A percentile compares a stretch with the other conserved stretches of the same genome.
Evolutionary conservation across 2,888 invertebrate genomes (phyloP).

Genomic region (Cybosia mesomella): DNA sequence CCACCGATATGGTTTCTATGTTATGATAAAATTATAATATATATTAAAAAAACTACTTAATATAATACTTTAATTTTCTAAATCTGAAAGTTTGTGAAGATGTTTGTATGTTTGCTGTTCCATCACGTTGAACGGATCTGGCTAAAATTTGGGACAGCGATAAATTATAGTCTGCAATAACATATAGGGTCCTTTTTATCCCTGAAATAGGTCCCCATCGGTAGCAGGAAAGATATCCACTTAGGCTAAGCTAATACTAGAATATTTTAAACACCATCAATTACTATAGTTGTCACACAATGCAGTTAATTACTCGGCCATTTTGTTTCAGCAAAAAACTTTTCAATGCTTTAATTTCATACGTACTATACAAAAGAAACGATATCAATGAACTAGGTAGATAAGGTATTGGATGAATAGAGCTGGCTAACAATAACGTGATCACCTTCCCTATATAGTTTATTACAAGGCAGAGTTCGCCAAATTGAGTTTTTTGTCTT

Average conservation of each 20-base stretch:
- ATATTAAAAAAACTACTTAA: too few species aligned
- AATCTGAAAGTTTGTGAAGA: too few species aligned
- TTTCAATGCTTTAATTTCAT: conserved; percentile 35
- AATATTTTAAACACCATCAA: neutral
- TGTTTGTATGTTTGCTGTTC: too few species aligned
- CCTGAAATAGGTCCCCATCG: too few species aligned
- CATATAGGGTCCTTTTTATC: too few species aligned
- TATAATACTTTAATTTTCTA: too few species aligned
- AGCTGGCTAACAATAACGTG: conserved; percentile 52
- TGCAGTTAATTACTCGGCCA: neutral
- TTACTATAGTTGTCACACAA: neutral
- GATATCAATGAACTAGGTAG: conserved; percentile 35
- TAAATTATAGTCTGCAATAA: too few species aligned
- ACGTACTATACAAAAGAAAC: conserved; percentile 33
- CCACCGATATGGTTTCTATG: too few species aligned
- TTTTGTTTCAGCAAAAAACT: conserved; percentile 18
- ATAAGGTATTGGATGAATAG: conserved; percentile 38
- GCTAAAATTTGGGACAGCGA: too few species aligned
- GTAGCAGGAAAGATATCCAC: too few species aligned
- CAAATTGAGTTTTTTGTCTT: conserved; percentile 57
- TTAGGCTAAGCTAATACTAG: neutral
- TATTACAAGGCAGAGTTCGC: conserved; percentile 59
- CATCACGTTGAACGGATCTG: too few species aligned
- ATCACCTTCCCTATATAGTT: conserved; percentile 59
- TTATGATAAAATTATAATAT: too few species aligned